Base-by-base conservation (phyloP, 2,888 invertebrate genomes). In the Machimus rusticus region DNA sequence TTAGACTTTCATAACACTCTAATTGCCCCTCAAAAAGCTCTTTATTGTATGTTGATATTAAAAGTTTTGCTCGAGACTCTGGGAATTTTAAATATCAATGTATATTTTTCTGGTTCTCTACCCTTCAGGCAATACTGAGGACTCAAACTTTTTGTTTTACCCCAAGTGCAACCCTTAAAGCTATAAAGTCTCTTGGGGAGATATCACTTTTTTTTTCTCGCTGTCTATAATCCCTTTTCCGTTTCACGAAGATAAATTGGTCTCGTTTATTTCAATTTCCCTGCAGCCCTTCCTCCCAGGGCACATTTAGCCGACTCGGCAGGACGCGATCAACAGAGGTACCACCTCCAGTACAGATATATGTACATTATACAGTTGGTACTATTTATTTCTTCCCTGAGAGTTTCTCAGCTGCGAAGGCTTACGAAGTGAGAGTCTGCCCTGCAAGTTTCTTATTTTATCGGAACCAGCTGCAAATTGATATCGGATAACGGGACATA, bases 191-290 rank as follows among this genome's bases (percentile, higher is more conserved):
- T 76, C 39, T 51, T 6, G n/a, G 28, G 23, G 28, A 66, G 28
- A 28, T 66, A 66, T 66, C 28, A 9, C 28, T 66, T 55, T 55
- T 55, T 55, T 28, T 55, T 51, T n/a, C 39, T 84, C 66, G 12
- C 66, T 57, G 57, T 46, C 66, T 84, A 66, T 85, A 74, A 74
- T 85, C 85, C 74, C 46, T 46, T 31, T 74, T 57, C 55, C 57
- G 57, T 57, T 57, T 28, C 2, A 66, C 74, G 74, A 85, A 74
- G 85, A 74, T 85, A 85, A 85, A 85, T 85, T 85, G 85, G 43
- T 43, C 85, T 85, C 85, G 74, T 85, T 85, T 74, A 85, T 85
- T 85, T 85, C 85, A 85, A 85, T 85, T 85, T 85, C 51, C 85
- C 19, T 74, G 19, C 23, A 43, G 28, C 12, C 66, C 66, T 77